Conservation (phyloP, 2,888 invertebrate genomes). For the Melangyna quadrimaculata region DNA sequence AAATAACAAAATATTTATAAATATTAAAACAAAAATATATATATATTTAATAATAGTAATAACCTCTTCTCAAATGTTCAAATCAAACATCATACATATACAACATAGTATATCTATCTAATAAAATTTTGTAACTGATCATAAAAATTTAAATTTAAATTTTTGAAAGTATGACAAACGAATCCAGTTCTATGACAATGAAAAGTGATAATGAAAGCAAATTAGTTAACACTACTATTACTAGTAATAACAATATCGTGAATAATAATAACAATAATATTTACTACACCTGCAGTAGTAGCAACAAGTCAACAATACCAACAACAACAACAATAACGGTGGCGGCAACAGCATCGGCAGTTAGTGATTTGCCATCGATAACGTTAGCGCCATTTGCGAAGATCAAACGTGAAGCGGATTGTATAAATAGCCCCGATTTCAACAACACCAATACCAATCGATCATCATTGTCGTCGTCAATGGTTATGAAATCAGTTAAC, state of each 20-base stretch:
- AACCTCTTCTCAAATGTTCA: constrained; percentile 55
- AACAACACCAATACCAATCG: constrained; percentile 5
- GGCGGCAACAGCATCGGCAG: constrained; percentile 64
- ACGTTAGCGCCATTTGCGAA: constrained; percentile 69
- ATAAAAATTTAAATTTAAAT: constrained; percentile 16
- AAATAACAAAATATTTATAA: constrained; percentile 54
- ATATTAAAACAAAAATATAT: constrained; percentile 14
- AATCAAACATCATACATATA: constrained; percentile 19
- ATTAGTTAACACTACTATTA: constrained; percentile 62
- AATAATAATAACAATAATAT: constrained; percentile 51
- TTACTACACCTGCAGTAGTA: constrained; percentile 51
- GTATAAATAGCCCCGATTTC: constrained; percentile 20
- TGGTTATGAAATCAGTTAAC: constrained; percentile 59
- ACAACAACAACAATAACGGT: constrained; percentile 47
- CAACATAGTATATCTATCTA: neutral
- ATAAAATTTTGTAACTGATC: constrained; percentile 33
- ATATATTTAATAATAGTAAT: neutral
- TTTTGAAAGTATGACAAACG: constrained; percentile 68
- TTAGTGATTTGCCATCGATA: constrained; percentile 64
- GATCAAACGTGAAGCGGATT: constrained; percentile 64
- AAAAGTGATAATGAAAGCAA: constrained; percentile 72
- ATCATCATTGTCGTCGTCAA: constrained; percentile 31
- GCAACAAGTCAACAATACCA: constrained; percentile 38
- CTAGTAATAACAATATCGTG: constrained; percentile 33
- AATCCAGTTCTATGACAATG: constrained; percentile 71